Base-by-base conservation (phyloP, 2,113 vertebrate species). In the Varanus salvator region DNA sequence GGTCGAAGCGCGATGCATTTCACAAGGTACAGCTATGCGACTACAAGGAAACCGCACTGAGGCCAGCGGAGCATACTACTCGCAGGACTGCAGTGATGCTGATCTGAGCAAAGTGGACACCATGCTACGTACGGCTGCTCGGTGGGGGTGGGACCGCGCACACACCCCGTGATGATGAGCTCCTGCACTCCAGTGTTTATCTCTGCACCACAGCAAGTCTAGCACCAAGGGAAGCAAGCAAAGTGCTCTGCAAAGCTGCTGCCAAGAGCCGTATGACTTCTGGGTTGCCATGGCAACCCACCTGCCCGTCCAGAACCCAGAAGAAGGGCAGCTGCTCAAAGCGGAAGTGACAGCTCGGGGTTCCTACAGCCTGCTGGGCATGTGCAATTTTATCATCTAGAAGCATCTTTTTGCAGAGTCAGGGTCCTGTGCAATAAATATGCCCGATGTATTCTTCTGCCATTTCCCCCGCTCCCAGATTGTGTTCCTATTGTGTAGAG, bases 291-390 rank as follows among this genome's bases (percentile, higher is more conserved):
- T 80, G 71, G 88, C 88, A 90, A 90, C 84, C 64, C 54, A 48
- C 8, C 66, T 85, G 76, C 17, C 74, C 60, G 68, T 80, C 74
- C 64, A 90, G 75, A 77, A 21, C 31, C 88, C 48, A 90, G 64
- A 85, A 85, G 66, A 54, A 89, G 82, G 84, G n/a, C 88, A 90
- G 88, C 27, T 85, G 71, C n/a, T 57, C 54, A 90, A 38, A 60
- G 31, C 52, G 25, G 52, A 74, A 21, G 23, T 74, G 75, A 82
- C 29, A 60, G n/a, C 54, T 89, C 69, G 29, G 54, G 54, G 9
- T 76, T 85, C 75, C 60, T 38, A 71, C 38, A 85, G 69, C 34
- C 50, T 57, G 44, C 29, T 71, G 74, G 75, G 75, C 83, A 85
- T 60, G 50, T 44, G 48, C 15, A 1, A 34, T 52, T 85, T 69